Conservation (phyloP, 2,113 vertebrate genomes). For the Prunella himalayana region DNA sequence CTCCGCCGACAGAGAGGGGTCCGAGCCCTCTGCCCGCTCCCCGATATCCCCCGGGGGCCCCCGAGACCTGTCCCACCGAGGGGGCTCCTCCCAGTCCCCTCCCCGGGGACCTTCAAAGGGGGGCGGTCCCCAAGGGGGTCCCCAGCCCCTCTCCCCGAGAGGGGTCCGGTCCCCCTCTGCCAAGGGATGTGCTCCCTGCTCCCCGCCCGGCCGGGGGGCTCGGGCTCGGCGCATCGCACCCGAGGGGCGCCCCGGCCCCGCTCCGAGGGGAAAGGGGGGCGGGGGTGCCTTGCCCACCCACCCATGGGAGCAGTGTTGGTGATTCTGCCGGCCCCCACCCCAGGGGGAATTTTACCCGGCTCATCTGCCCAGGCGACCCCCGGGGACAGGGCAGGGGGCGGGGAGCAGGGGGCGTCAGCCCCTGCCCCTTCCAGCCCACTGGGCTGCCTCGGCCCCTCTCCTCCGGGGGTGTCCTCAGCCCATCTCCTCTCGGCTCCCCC, state of each 20-base stretch:
- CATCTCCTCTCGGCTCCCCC: background rate
- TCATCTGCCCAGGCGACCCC: background rate
- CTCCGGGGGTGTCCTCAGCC: background rate
- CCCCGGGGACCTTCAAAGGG: too few relatives aligned
- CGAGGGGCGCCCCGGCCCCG: background rate
- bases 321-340: background rate
- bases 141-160: background rate
- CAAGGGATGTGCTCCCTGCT: background rate
- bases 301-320: background rate
- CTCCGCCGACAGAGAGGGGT: background rate
- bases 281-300: too few relatives aligned
- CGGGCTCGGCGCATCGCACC: background rate
- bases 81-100: background rate
- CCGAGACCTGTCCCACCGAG: background rate
- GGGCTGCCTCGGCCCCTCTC: too few relatives aligned
- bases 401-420: background rate
- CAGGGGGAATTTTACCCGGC: background rate
- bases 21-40: background rate
- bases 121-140: too few relatives aligned
- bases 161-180: background rate
- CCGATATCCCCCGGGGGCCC: too few relatives aligned
- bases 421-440: background rate
- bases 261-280: background rate
- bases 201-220: background rate
- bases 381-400: rapidly evolving